phyloP scores from a whole-genome alignment of 2,888 invertebrate species.

The Pterostichus niger region DNA sequence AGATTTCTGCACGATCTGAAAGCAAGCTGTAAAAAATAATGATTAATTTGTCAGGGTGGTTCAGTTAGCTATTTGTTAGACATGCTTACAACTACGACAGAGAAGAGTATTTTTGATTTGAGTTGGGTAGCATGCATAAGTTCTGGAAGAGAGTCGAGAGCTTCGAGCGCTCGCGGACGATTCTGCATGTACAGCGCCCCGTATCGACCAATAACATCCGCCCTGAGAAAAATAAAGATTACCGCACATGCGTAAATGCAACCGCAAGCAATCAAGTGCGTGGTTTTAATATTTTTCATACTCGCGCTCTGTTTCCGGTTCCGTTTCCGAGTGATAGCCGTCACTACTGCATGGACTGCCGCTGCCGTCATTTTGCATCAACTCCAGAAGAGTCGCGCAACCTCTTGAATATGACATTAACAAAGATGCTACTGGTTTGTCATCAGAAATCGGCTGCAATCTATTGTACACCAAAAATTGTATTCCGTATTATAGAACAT shows the following conservation, averaged over 20 bases:
- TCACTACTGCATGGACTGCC: slow-evolving; percentile 83
- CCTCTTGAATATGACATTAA: slow-evolving; percentile 88
- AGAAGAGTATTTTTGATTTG: slow-evolving; percentile 97
- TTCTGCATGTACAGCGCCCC: slow-evolving; percentile 91
- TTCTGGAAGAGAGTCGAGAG: slow-evolving; percentile 89
- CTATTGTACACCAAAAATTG: slow-evolving; percentile 69
- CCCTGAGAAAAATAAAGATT: slow-evolving; percentile 76
- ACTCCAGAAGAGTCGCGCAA: slow-evolving; percentile 86
- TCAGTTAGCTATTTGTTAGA: slow-evolving; percentile 3
- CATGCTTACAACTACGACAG: slow-evolving; percentile 93
- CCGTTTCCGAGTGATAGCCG: slow-evolving; percentile 91
- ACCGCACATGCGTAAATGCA: slow-evolving; percentile 62
- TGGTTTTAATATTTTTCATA: slow-evolving; percentile 69
- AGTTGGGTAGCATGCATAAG: slow-evolving; percentile 91
- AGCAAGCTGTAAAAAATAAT: slow-evolving; percentile 80
- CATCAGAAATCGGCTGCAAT: slow-evolving; percentile 74
- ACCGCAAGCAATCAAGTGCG: slow-evolving; percentile 56
- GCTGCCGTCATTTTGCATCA: slow-evolving; percentile 82
- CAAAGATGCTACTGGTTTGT: slow-evolving; percentile 84
- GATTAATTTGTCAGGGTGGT: slow-evolving; percentile 44
- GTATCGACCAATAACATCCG: slow-evolving; percentile 88
- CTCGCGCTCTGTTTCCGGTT: slow-evolving; percentile 76
- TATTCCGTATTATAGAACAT: slow-evolving; percentile 24
- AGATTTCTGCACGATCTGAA: slow-evolving; percentile 86
- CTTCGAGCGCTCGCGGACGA: slow-evolving; percentile 91